phyloP scores from a whole-genome alignment of 2,113 vertebrate genomes.

The Climacteris rufus region DNA sequence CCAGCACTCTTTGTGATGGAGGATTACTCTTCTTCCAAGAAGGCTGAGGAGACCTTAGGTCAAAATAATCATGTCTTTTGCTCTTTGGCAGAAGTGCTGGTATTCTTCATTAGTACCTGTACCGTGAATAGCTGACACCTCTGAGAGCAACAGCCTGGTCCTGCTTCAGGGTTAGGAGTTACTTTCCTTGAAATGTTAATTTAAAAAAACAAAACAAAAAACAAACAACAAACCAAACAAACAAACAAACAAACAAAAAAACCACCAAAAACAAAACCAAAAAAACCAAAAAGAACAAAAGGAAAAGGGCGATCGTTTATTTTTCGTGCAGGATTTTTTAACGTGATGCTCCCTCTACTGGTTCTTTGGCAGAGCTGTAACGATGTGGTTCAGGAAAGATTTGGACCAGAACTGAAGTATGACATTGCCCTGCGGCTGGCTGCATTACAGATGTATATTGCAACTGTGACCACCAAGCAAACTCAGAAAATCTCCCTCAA shows the following conservation, averaged over 20 bases:
- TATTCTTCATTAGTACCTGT: background rate
- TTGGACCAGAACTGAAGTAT: slow-evolving; percentile 95
- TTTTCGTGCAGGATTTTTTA: slow-evolving; percentile 16
- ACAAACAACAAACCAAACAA: too few relatives aligned
- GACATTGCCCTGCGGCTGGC: slow-evolving; percentile 93
- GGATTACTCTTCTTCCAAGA: background rate
- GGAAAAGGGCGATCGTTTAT: background rate
- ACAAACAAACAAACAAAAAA: too few relatives aligned
- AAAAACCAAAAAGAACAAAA: too few relatives aligned
- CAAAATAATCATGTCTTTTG: background rate
- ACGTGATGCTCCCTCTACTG: slow-evolving; percentile 74
- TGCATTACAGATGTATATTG: slow-evolving; percentile 96
- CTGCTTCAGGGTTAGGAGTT: background rate
- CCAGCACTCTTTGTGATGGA: background rate
- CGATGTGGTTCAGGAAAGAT: slow-evolving; percentile 94
- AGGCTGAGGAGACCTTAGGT: background rate
- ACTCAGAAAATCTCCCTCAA: slow-evolving; percentile 97
- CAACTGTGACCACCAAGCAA: slow-evolving; percentile 93
- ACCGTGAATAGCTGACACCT: background rate
- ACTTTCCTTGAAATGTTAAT: background rate
- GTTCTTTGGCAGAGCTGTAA: slow-evolving; percentile 89
- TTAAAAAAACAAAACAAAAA: background rate
- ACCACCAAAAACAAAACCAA: background rate
- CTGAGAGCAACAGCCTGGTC: background rate
- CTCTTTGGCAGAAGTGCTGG: background rate